Base-by-base conservation (phyloP, 2,113 vertebrate species). In the Apus apus region DNA sequence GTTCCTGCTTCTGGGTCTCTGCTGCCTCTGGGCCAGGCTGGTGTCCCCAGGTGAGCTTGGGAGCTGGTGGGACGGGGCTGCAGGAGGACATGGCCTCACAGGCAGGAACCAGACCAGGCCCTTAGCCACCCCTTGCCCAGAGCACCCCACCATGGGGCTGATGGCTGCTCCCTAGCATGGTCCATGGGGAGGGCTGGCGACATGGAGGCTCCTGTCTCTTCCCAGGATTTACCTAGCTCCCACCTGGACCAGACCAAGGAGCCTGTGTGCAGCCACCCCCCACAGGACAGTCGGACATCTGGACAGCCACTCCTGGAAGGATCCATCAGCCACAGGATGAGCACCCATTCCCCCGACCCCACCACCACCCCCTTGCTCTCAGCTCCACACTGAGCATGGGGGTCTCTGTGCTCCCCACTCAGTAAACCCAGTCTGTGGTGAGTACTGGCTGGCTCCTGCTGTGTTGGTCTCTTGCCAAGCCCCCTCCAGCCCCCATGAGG, bases 1-100 rank as follows among this genome's bases (percentile, higher is more conserved):
- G 70, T 86, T 95, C 13, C 76, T 95, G 92, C 94, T 96, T 12
- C 87, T 96, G 93, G 95, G 76, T 38, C n/a, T 95, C 62, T 95
- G 85, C 92, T 97, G 92, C 71, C 94, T 93, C 89, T 93, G 80
- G 89, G 87, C 93, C 27, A 70, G 81, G 62, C 84, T 94, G 70
- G 18, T 75, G 18, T 50, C 94, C 13, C 7, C 81, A 72, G 95
- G 96, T 93, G 85, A 91, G 93, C 1, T 2, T 3, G 3, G 7
- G 15, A 46, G 51, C 0, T 7, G 27, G 32, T 5, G 2, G 0
- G 29, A 46, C 0, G 1, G 23, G 10, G 29, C 64, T 60, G 40
- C 0, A 2, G 34, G 43, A 30, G 34, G 88, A 16, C 6, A 4
- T 8, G 0, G 51, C 51, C 15, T 1, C 27, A 25, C 17, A 34